These are phyloP conservation scores for Oryctolagus cuniculus DNA, from an alignment of 2,113 vertebrate genomes.

Conservation along the genomic window mOryCun1.1 NC_091432.1:208934501-208935000, in stretches of 20 bases:
- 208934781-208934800: background rate
- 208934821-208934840: background rate
- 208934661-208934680: background rate
- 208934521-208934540: background rate
- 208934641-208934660: background rate
- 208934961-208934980: background rate
- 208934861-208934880: background rate
- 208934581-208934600: background rate
- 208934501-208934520: slow-evolving; percentile 20
- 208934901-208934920: background rate
- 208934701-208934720: background rate
- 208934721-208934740: background rate
- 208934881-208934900: background rate
- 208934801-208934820: slow-evolving; percentile 13
- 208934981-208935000: background rate
- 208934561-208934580: background rate
- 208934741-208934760: background rate
- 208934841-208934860: background rate
- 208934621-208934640: background rate
- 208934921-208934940: slow-evolving; percentile 20
- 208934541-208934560: background rate
- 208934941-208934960: background rate
- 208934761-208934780: background rate
- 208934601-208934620: background rate
- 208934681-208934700: background rate